Percentiles rank a stretch among this genome's conserved stretches.
Conservation (phyloP, 2,888 invertebrate species). For the Tenthredo mesomela region DNA sequence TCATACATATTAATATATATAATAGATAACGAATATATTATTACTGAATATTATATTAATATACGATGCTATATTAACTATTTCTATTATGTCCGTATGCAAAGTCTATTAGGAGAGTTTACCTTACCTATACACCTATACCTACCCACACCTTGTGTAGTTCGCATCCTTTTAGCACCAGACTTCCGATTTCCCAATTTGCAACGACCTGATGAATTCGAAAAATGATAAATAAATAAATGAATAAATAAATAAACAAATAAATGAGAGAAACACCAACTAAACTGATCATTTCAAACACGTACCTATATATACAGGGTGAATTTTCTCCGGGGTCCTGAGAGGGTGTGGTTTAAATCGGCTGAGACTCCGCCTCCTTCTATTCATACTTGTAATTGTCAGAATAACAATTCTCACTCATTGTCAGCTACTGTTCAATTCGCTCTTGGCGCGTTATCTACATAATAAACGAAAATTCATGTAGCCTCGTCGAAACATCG, state of each 20-base stretch:
- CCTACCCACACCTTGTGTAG: not conserved
- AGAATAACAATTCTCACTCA: no score
- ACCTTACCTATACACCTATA: slow-evolving; percentile 59
- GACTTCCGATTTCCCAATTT: not conserved
- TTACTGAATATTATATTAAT: slow-evolving; percentile 50
- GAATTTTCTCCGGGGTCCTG: no score
- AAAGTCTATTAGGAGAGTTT: slow-evolving; percentile 77
- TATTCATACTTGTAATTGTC: no score
- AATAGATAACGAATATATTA: slow-evolving; percentile 46
- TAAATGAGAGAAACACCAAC: not conserved
- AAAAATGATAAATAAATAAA: not conserved
- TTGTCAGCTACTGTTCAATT: no score
- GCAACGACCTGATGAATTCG: slow-evolving; percentile 8
- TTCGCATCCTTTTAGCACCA: slow-evolving; percentile 18
- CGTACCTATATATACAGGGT: not conserved
- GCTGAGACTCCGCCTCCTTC: no score
- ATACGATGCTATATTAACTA: slow-evolving; percentile 69
- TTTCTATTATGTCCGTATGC: slow-evolving; percentile 77
- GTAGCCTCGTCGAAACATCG: no score
- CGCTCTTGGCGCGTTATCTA: no score
- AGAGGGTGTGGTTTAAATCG: no score
- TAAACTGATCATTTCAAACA: not conserved
- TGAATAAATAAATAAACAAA: not conserved
- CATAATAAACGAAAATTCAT: no score
- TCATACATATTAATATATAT: slow-evolving; percentile 59